These are phyloP conservation scores for Nematolebias whitei DNA, from an alignment of 2,113 vertebrate species.

Conservation along the genomic window DNA sequence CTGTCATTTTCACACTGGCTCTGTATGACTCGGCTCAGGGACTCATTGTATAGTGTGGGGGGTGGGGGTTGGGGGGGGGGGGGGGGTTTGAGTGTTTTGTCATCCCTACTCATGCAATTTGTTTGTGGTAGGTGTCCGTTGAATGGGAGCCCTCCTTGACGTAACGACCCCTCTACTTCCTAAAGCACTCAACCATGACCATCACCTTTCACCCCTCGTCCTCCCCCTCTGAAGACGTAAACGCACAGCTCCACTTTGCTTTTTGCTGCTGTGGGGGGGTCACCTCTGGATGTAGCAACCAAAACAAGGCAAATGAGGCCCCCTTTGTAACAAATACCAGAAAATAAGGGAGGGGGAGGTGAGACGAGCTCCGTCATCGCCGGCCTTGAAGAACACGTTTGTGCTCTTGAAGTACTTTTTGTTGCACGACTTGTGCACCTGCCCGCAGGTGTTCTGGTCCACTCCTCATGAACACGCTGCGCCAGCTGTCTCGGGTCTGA, in stretches of 20 bases:
- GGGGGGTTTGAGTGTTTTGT: slow-evolving; percentile 31
- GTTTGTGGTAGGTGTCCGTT: slow-evolving; percentile 77
- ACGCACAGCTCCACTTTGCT: slow-evolving; percentile 47
- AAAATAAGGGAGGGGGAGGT: slow-evolving; percentile 54
- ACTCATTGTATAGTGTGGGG: slow-evolving; percentile 53
- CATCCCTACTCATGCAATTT: slow-evolving; percentile 66
- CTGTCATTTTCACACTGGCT: slow-evolving; percentile 28
- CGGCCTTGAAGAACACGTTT: too few relatives aligned
- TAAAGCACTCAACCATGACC: slow-evolving; percentile 83
- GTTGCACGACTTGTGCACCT: too few relatives aligned
- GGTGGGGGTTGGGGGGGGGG: slow-evolving; percentile 25
- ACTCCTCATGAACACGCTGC: not conserved
- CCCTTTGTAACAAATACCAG: slow-evolving; percentile 25
- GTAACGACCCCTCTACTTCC: slow-evolving; percentile 83
- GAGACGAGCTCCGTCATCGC: too few relatives aligned
- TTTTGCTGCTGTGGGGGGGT: slow-evolving; percentile 42
- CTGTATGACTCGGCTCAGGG: slow-evolving; percentile 62
- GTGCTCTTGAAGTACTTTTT: too few relatives aligned
- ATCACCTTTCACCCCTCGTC: slow-evolving; percentile 78
- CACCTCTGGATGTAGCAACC: slow-evolving; percentile 11
- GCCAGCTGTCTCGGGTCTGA: too few relatives aligned
- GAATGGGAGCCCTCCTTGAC: slow-evolving; percentile 56
- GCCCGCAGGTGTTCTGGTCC: too few relatives aligned
- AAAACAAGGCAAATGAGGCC: slow-evolving; percentile 38
- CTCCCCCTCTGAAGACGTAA: slow-evolving; percentile 76